phyloP scores from a whole-genome alignment of 2,888 invertebrate genomes.

The Hipparchia semele region DNA sequence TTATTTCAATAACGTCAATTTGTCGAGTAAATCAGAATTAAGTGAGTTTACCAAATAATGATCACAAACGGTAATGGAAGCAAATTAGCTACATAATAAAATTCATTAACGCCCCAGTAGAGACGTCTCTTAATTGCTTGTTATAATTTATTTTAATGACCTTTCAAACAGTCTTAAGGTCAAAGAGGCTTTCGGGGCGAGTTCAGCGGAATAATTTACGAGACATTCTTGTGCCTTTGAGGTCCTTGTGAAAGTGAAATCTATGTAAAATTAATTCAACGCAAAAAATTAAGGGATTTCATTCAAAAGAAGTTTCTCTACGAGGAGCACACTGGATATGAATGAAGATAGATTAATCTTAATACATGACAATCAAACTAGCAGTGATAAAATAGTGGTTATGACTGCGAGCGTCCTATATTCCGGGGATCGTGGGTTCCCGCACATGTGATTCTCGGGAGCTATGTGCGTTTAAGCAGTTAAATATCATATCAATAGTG shows the following conservation, averaged over 20 bases:
- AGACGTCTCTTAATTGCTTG: conserved; percentile 30
- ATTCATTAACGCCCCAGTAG: conserved; percentile 25
- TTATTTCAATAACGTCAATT: too few species aligned
- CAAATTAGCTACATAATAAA: conserved; percentile 25
- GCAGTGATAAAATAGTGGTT: too few species aligned
- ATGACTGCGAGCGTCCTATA: too few species aligned
- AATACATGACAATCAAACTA: too few species aligned
- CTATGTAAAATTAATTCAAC: background rate
- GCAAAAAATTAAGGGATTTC: too few species aligned
- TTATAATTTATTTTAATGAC: conserved; percentile 37
- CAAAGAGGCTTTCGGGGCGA: conserved; percentile 1
- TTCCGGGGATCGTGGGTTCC: too few species aligned
- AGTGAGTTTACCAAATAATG: background rate
- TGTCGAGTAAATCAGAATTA: background rate
- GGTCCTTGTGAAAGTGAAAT: background rate
- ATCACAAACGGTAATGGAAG: background rate
- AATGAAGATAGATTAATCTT: too few species aligned
- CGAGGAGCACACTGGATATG: too few species aligned
- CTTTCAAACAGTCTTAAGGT: conserved; percentile 18
- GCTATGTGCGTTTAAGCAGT: too few species aligned
- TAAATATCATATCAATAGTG: too few species aligned
- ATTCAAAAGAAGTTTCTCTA: too few species aligned
- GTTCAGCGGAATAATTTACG: conserved; percentile 5
- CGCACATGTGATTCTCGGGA: too few species aligned
- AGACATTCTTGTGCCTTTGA: background rate